These are phyloP conservation scores for Atherinosoma microstoma DNA, from an alignment of 2,797 vertebrate species.

Conservation along the genomic window DNA sequence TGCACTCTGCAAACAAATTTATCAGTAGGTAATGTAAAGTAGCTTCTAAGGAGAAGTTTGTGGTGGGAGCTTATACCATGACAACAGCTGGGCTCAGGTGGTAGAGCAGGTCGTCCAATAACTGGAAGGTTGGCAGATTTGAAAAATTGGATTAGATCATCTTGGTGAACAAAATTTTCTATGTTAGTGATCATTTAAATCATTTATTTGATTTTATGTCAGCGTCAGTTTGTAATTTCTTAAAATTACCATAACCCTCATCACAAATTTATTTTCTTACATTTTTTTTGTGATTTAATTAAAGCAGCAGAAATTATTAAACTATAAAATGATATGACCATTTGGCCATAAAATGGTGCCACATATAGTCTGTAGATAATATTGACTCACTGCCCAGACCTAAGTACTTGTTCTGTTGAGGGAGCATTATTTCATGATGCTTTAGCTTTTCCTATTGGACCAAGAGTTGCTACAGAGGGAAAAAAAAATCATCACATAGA, in stretches of 20 bases:
- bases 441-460: slow-evolving; percentile 37
- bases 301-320: neutral
- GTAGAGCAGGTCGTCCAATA: no score
- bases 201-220: neutral
- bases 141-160: neutral
- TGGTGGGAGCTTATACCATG: neutral
- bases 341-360: slow-evolving; percentile 19
- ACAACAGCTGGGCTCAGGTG: no score
- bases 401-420: slow-evolving; percentile 14
- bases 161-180: neutral
- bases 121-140: no score
- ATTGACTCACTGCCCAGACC: neutral
- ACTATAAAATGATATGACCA: neutral
- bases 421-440: slow-evolving; percentile 16
- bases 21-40: no score
- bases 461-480: slow-evolving; percentile 22
- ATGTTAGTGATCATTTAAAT: neutral
- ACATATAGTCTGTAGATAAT: neutral
- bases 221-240: neutral
- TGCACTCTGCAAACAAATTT: no score
- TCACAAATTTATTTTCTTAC: neutral
- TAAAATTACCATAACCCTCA: neutral
- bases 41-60: neutral
- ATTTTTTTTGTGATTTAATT: neutral
- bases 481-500: slow-evolving; percentile 48